Base-by-base conservation (phyloP, 2,888 invertebrate genomes). In the Cephonodes hylas region DNA sequence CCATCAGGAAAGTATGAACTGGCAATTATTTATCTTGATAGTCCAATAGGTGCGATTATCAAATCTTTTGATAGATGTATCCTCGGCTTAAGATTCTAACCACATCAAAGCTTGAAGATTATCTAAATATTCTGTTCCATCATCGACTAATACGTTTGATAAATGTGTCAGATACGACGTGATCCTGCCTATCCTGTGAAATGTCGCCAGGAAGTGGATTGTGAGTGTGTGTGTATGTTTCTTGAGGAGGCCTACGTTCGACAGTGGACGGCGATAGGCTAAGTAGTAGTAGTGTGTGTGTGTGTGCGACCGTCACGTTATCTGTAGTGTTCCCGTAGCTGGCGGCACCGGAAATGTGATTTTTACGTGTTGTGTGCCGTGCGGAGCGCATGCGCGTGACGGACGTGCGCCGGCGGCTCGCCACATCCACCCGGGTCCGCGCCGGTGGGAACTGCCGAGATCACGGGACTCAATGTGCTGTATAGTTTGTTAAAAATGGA, bases 271-370 rank as follows among this genome's bases (percentile, higher is more conserved):
- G n/a, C n/a, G n/a, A n/a, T n/a, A n/a, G n/a, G n/a, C n/a, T n/a
- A n/a, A n/a, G n/a, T n/a, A n/a, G 48, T 25, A 18, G 18, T 20
- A 20, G 5, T 22, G 34, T 38, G 8, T 8, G n/a, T 18, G 13
- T 44, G 18, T 22, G 25, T 31, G 10, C n/a, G 59, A 13, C 34
- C 34, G 23, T 25, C 48, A 38, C 34, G 44, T 45, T 58, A 48
- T 57, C 53, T 56, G 31, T 34, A 20, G 20, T 20, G 59, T 42
- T 61, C 42, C 60, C 60, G 59, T 59, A 63, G 66, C 59, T 60
- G 58, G 60, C 60, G 48, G 58, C 69, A 70, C 75, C 76, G 78
- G 77, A 77, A 73, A 70, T 72, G 64, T 71, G 66, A 69, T 71
- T 63, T 70, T 71, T 67, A 72, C 73, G 69, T 64, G 46, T 59